Conservation (phyloP, 2,113 vertebrate species). For the Anhinga anhinga region DNA sequence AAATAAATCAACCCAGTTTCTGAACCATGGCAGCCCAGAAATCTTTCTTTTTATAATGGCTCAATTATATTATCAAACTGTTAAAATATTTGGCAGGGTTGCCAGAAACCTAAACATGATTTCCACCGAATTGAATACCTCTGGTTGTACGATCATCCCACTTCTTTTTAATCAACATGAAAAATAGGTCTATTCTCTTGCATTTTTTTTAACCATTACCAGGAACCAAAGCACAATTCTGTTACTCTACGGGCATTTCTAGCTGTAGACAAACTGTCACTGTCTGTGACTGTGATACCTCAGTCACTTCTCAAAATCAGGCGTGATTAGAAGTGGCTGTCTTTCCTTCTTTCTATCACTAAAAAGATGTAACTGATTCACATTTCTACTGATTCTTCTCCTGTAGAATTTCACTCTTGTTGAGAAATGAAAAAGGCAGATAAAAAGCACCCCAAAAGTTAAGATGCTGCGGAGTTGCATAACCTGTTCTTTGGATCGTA, state of each 20-base stretch:
- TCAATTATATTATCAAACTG: conserved; percentile 47
- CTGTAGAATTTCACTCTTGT: not conserved
- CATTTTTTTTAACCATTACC: not conserved
- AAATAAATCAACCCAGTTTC: conserved; percentile 45
- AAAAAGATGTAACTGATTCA: not conserved
- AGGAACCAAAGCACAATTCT: not conserved
- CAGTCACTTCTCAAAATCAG: not conserved
- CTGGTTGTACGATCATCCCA: not conserved
- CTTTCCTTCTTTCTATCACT: not conserved
- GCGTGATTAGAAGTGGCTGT: not conserved
- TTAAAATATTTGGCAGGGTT: conserved; percentile 37
- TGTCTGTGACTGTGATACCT: not conserved
- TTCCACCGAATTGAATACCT: not conserved
- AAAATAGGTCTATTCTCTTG: not conserved
- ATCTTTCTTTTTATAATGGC: conserved; percentile 20
- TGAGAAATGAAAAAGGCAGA: not conserved
- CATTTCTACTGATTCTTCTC: not conserved
- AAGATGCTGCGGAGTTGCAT: not conserved
- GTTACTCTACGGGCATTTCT: not conserved
- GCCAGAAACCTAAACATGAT: not conserved
- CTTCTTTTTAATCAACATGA: not conserved
- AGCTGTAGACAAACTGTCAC: not conserved
- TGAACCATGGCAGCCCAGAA: not conserved
- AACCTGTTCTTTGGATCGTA: not conserved
- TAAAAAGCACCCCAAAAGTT: not conserved